Conservation (phyloP, 2,888 invertebrate species). For the Lasioglossum figueresi region DNA sequence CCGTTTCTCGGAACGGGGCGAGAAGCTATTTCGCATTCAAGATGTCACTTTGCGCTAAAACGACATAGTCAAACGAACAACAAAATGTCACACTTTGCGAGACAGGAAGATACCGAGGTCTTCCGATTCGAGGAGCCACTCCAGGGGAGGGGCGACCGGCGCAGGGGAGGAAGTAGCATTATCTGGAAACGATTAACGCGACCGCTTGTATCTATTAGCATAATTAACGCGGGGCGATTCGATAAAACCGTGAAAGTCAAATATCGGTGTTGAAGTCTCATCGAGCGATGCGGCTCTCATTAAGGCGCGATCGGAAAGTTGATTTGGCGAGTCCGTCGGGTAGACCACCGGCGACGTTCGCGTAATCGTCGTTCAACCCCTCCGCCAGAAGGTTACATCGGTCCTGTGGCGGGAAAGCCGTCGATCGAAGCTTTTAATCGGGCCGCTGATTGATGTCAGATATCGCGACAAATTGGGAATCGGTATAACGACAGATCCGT, state of each 20-base stretch:
- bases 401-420: background rate
- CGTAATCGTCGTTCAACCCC: slow-evolving; percentile 9
- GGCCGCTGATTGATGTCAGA: background rate
- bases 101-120: background rate
- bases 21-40: background rate
- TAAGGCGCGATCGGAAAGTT: slow-evolving; percentile 56
- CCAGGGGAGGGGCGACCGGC: background rate
- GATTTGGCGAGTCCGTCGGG: slow-evolving; percentile 36
- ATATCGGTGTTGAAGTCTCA: slow-evolving; percentile 58
- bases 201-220: slow-evolving; percentile 59
- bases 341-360: slow-evolving; percentile 10
- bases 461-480: background rate
- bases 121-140: background rate
- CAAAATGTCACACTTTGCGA: background rate
- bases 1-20: no score
- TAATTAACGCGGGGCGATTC: slow-evolving; percentile 47
- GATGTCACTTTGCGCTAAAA: background rate
- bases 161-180: slow-evolving; percentile 27
- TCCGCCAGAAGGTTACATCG: background rate
- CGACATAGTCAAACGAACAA: background rate
- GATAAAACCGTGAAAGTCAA: slow-evolving; percentile 47
- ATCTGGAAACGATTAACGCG: slow-evolving; percentile 55
- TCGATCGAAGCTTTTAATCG: slow-evolving; percentile 16
- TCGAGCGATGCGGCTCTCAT: slow-evolving; percentile 48
- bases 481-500: background rate